Conservation (phyloP, 2,113 vertebrate species). For the Sebastes schlegelii region DNA sequence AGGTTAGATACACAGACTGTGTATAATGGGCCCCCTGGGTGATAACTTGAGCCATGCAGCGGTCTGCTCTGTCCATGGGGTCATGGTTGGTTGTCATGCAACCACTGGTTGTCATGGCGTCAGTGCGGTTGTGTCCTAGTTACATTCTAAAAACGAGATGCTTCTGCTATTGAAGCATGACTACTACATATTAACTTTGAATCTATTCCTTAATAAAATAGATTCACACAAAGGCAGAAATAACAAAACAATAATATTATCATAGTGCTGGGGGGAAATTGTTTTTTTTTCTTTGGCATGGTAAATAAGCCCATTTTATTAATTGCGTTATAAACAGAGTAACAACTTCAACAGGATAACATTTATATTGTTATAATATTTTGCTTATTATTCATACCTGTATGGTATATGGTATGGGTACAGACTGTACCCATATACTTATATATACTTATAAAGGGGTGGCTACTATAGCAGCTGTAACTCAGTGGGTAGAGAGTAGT, state of each 20-base stretch:
- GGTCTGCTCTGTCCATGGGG: constrained; percentile 51
- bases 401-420: no score
- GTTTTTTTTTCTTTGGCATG: neutral
- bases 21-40: constrained; percentile 2
- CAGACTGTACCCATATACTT: no score
- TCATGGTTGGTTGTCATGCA: constrained; percentile 64
- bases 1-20: neutral
- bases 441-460: no score
- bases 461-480: no score
- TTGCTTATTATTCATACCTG: neutral
- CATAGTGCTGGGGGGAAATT: neutral
- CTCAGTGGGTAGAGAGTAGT: no score
- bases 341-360: neutral
- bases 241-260: neutral
- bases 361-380: neutral
- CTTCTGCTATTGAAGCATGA: constrained; percentile 18
- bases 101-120: constrained; percentile 63
- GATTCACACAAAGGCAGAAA: neutral
- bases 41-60: constrained; percentile 48
- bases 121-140: constrained; percentile 51
- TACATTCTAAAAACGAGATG: constrained; percentile 14
- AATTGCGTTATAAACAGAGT: neutral
- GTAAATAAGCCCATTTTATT: neutral
- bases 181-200: neutral
- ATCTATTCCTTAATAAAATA: neutral